These are phyloP conservation scores for Drosophila orosa DNA, from an alignment of 1,140 invertebrate species.

Conservation along the genomic window DNA sequence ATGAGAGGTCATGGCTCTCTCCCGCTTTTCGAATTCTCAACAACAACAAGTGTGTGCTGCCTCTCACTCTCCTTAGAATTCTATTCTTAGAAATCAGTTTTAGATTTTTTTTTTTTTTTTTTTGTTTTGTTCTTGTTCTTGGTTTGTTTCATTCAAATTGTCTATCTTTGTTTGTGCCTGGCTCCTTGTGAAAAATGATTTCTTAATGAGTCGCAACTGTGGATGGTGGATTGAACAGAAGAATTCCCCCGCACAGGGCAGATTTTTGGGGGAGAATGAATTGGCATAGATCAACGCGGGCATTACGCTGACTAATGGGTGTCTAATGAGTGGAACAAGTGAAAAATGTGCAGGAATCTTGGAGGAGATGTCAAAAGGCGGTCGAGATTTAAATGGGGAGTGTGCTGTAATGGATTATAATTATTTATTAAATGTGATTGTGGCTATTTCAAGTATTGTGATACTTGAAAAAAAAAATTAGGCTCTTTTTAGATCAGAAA, in stretches of 20 bases:
- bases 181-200: constrained; percentile 58
- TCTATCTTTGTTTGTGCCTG: constrained; percentile 40
- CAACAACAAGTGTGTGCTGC: constrained; percentile 43
- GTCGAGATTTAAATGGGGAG: neutral
- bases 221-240: constrained; percentile 30
- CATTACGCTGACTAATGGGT: constrained; percentile 40
- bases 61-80: neutral
- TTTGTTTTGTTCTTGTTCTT: neutral
- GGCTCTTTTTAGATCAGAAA: neutral
- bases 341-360: constrained; percentile 20
- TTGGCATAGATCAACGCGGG: constrained; percentile 38
- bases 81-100: constrained; percentile 30
- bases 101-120: neutral
- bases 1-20: constrained; percentile 26
- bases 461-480: neutral
- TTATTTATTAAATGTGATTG: neutral
- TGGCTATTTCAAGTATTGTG: neutral
- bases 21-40: constrained; percentile 9
- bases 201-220: constrained; percentile 57
- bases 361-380: neutral
- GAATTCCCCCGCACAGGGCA: neutral
- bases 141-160: constrained; percentile 34
- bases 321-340: constrained; percentile 38
- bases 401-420: neutral
- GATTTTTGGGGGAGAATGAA: constrained; percentile 9